These are phyloP conservation scores for Sus scrofa DNA, from an alignment of 2,113 vertebrate genomes.

Conservation along the genomic window T2T-Sscrofa CM000817.6:124582501-124583000, in stretches of 20 bases:
- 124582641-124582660: not conserved
- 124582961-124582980: not conserved
- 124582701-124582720: not conserved
- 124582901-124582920: not conserved
- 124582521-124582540: no score
- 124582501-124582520: no score
- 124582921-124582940: not conserved
- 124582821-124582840: not conserved
- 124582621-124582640: accelerated
- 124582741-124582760: not conserved
- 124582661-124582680: accelerated
- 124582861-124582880: not conserved
- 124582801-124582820: no score
- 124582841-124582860: not conserved
- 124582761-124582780: not conserved
- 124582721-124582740: not conserved
- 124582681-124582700: not conserved
- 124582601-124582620: not conserved
- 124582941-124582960: not conserved
- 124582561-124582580: not conserved
- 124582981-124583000: not conserved
- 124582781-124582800: not conserved
- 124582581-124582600: not conserved
- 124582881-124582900: not conserved
- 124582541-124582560: no score